Evolutionary conservation across 2,888 invertebrate genomes (phyloP).

Genomic region (Trilocha varians): DNA sequence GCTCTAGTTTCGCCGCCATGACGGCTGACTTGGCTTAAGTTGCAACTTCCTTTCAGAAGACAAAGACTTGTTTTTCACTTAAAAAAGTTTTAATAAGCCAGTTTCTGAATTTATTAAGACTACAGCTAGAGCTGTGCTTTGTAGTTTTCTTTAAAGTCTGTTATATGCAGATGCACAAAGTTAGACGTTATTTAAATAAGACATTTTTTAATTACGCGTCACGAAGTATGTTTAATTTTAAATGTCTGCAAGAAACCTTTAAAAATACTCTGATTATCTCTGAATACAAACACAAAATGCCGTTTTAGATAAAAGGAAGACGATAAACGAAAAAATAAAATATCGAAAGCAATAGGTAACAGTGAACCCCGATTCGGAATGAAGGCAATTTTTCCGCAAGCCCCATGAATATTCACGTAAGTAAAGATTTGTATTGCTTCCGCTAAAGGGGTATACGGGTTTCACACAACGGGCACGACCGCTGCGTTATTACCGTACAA

Average conservation of each 20-base stretch:
- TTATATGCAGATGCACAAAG: too few species aligned
- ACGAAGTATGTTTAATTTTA: too few species aligned
- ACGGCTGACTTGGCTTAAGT: conserved; percentile 14
- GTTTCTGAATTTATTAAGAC: too few species aligned
- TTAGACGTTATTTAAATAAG: too few species aligned
- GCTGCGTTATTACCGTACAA: conserved; percentile 46
- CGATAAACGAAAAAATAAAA: neutral
- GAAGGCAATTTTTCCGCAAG: conserved; percentile 28
- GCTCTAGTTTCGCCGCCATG: conserved; percentile 20
- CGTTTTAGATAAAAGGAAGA: too few species aligned
- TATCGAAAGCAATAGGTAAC: conserved; percentile 14
- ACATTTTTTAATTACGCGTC: too few species aligned
- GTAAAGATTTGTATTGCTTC: conserved; percentile 37
- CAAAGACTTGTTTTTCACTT: neutral
- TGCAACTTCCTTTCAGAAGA: neutral
- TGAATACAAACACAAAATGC: neutral
- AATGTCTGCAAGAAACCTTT: too few species aligned
- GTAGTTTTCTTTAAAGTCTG: too few species aligned
- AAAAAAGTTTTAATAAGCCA: neutral
- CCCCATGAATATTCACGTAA: conserved; percentile 39
- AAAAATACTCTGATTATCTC: too few species aligned
- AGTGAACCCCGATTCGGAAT: conserved; percentile 14
- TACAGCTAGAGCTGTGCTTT: too few species aligned
- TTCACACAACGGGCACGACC: conserved; percentile 18
- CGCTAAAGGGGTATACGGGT: conserved; percentile 19